Percentiles rank a stretch among this genome's conserved stretches.
Evolutionary conservation across 2,888 invertebrate genomes (phyloP).

Genomic region (Pogonocherus hispidulus): DNA sequence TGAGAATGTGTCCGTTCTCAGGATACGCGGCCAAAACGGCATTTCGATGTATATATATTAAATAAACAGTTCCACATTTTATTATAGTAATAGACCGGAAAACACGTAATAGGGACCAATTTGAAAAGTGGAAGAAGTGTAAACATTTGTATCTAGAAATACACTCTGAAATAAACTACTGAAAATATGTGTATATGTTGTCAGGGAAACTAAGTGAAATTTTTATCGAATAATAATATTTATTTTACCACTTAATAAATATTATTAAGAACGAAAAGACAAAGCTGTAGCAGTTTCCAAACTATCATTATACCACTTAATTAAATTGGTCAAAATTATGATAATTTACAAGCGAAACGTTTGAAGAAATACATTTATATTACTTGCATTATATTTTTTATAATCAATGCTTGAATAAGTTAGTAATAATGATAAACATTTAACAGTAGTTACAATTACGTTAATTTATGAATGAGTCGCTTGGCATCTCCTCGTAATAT

Average conservation of each 20-base stretch:
- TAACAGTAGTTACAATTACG: no score
- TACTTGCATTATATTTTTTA: no score
- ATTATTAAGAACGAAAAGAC: neutral
- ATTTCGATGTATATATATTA: neutral
- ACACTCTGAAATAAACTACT: neutral
- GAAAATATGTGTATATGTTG: neutral
- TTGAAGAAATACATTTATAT: no score
- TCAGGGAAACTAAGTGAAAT: neutral
- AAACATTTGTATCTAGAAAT: slow-evolving; percentile 1
- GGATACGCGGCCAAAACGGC: neutral
- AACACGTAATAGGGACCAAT: neutral
- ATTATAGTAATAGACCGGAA: neutral
- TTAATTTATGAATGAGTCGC: no score
- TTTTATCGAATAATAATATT: neutral
- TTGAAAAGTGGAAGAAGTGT: neutral
- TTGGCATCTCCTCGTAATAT: no score
- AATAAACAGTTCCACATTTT: neutral
- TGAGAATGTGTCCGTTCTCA: neutral
- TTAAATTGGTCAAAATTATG: no score
- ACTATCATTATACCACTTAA: no score
- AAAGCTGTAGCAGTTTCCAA: neutral
- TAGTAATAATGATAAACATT: no score
- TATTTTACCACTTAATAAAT: neutral
- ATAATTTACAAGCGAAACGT: no score
- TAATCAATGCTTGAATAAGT: no score